These are phyloP conservation scores for Danionella dracula DNA, from an alignment of 2,797 vertebrate genomes.

Conservation along the genomic window DNA sequence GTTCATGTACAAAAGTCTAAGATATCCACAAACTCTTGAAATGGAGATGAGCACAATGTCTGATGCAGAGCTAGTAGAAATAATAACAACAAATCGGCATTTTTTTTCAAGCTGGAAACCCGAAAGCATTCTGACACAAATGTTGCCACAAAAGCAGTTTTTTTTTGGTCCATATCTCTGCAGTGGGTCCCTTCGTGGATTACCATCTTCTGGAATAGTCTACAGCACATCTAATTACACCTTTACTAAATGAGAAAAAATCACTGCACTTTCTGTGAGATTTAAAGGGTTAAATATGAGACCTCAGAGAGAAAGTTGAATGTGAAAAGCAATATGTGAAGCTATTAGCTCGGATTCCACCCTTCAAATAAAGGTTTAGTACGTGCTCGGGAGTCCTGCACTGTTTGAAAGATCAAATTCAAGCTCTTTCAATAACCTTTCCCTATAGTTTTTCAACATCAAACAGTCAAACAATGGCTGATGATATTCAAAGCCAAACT, in stretches of 20 bases:
- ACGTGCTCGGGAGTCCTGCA: not conserved
- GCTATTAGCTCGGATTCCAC: not conserved
- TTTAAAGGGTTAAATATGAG: not conserved
- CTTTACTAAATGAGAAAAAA: not conserved
- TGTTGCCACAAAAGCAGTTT: not conserved
- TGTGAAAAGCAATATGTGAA: not conserved
- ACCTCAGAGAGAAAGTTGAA: not conserved
- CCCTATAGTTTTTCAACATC: no score
- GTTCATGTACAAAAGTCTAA: no score
- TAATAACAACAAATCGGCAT: constrained; percentile 6
- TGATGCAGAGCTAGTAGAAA: constrained; percentile 8
- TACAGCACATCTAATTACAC: not conserved
- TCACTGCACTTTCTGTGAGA: not conserved
- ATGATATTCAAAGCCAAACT: no score
- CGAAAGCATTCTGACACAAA: constrained; percentile 13
- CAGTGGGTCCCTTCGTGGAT: not conserved
- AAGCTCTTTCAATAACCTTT: no score
- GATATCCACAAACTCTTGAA: no score
- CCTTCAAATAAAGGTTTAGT: not conserved
- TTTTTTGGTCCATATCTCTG: not conserved
- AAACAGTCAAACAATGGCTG: no score
- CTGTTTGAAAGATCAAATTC: no score
- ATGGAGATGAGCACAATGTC: not conserved
- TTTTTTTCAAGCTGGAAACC: not conserved
- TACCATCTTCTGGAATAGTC: not conserved